phyloP scores from a whole-genome alignment of 2,888 invertebrate genomes.

The Pterobdella sp. region DNA sequence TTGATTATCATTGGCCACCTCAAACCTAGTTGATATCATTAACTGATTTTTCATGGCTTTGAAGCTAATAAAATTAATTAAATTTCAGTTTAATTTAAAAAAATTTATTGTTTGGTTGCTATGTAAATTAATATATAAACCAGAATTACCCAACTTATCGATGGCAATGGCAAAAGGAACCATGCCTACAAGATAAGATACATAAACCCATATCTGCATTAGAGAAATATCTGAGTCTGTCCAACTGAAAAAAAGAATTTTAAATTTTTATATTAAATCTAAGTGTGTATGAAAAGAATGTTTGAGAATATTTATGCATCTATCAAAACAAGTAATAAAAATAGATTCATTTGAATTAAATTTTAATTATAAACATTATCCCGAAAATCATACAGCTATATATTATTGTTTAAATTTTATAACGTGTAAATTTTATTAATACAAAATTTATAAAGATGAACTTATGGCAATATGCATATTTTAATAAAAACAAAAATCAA shows the following conservation, averaged over 20 bases:
- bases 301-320: no score
- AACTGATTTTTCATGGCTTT: not conserved
- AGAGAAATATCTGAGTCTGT: conserved; percentile 34
- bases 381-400: no score
- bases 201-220: conserved; percentile 37
- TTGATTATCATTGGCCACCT: conserved; percentile 42
- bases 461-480: no score
- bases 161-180: conserved; percentile 36
- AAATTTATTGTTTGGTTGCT: not conserved
- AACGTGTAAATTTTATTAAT: no score
- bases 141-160: conserved; percentile 34
- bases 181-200: conserved; percentile 33
- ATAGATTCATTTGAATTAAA: no score
- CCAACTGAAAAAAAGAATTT: conserved; percentile 30
- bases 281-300: not conserved
- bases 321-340: no score
- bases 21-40: conserved; percentile 39
- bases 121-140: not conserved
- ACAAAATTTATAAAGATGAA: no score
- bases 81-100: not conserved
- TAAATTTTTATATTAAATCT: not conserved
- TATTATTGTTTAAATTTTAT: no score
- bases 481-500: no score
- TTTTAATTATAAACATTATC: no score
- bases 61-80: not conserved